Evolutionary conservation across 2,797 vertebrate genomes (phyloP), one percentile per base, ranked within the genome.

Genomic region (Rhynchotus rufescens): DNA sequence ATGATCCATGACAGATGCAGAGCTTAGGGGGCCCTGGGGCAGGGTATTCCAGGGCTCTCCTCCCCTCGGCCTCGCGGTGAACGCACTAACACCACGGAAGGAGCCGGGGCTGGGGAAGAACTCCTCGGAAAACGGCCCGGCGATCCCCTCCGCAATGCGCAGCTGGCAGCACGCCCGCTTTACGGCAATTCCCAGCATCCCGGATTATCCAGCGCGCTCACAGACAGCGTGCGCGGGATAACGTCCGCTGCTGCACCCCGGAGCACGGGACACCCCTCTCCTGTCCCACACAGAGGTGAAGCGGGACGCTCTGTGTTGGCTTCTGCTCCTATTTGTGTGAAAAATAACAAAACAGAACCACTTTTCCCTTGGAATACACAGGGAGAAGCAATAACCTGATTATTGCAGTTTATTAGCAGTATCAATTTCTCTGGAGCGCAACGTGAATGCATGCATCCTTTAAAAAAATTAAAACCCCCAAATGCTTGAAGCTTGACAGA

Each of bases 1-100:
- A 92, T 96, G 97, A 97, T 96, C 92, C 85, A 88, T 95, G 95
- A 96, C 93, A 97, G 93, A 97, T 92, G 87, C 89, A 95, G 92
- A 71, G 86, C 91, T 95, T 92, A 83, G 92, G 95, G 94, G 92
- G 92, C 94, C 95, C 93, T 91, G 62, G 51, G 92, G 91, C 94
- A 95, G 75, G 92, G 90, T 93, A 94, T 96, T 94, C 91, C 80
- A 93, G 88, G 52, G 59, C 81, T 96, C 54, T 84, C 86, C 64
- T 89, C 83, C 84, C 78, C 94, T 96, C 76, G 83, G 83, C 88
- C 88, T 6, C 28, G 83, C 65, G 5, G 73, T 86, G 95, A 96
- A 97, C 96, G 88, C 93, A 94, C 93, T 92, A 96, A 91, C 89
- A 96, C 92, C 68, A 90, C 91, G 82, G 91, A 84, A 94, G 95